Base-by-base conservation (phyloP, 1,140 invertebrate species). In the Acromyrmex charruanus region DNA sequence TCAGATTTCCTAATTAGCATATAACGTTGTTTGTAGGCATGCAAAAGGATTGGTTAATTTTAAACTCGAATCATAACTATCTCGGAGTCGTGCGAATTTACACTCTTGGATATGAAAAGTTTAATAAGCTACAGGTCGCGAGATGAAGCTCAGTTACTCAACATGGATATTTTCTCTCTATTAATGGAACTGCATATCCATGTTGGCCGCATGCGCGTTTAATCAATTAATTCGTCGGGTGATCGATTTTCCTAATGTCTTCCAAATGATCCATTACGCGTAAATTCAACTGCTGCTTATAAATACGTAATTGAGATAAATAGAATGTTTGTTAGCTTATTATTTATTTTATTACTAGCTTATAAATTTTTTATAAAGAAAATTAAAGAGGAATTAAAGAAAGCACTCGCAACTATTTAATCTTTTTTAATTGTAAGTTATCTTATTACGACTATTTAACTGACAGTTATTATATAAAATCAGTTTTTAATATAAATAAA, bases 61-160 rank as follows among this genome's bases (percentile, higher is more conserved):
- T 25, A 72, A 81, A 81, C 79, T 81, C 51, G 66, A 81, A 71
- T 81, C 16, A 10, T 35, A 71, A 71, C 66, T 81, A 51, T 72
- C 31, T 55, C 49, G 3, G 28, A 14, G 18, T 81, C 79, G 16
- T 71, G 31, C 51, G 10, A 71, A 69, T 55, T 81, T 68, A 81
- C 5, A 5, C 66, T 72, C 66, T 71, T 71, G 72, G 16, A 85
- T 85, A 65, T 85, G 44, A 85, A 85, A 75, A 85, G 72, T 85
- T 75, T 85, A 77, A 85, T 85, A 79, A 28, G 58, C 55, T 74
- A 59, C 44, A 65, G 39, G 25, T 84, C 81, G 49, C 9, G 35
- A 21, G 25, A 53, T 65, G 39, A 31, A 63, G 18, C 39, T 80
- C 77, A 28, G 25, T 10, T 58, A 71, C 10, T 81, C 49, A 58